Conservation (phyloP, 2,888 invertebrate genomes). For the Ditula angustiorana region DNA sequence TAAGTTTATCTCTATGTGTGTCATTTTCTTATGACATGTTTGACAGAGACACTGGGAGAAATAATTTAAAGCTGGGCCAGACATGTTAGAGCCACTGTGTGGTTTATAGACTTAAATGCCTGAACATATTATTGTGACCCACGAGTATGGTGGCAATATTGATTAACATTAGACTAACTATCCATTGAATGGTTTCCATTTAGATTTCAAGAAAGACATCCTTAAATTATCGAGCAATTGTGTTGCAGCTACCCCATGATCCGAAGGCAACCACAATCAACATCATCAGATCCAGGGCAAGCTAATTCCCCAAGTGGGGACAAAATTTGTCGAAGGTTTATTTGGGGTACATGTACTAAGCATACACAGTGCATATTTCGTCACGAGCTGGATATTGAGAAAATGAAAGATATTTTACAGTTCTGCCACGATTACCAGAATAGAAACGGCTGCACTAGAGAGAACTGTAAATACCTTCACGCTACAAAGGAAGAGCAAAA, state of each 20-base stretch:
- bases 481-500: slow-evolving; percentile 67
- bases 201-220: too few species aligned
- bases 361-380: slow-evolving; percentile 63
- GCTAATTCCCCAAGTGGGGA: slow-evolving; percentile 46
- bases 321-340: slow-evolving; percentile 66
- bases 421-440: slow-evolving; percentile 79
- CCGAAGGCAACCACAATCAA: slow-evolving; percentile 48
- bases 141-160: too few species aligned
- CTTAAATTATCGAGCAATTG: too few species aligned
- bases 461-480: slow-evolving; percentile 70
- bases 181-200: too few species aligned
- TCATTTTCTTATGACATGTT: too few species aligned
- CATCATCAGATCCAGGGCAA: slow-evolving; percentile 51
- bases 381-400: slow-evolving; percentile 66
- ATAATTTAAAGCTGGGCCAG: too few species aligned
- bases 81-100: too few species aligned
- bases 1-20: too few species aligned
- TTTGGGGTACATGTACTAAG: slow-evolving; percentile 73
- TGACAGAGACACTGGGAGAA: too few species aligned
- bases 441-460: slow-evolving; percentile 62
- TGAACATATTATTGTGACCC: too few species aligned
- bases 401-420: slow-evolving; percentile 67
- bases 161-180: too few species aligned
- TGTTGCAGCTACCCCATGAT: slow-evolving; percentile 25
- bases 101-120: too few species aligned